Conservation (phyloP, 2,113 vertebrate genomes). For the Muscicapa adusta region DNA sequence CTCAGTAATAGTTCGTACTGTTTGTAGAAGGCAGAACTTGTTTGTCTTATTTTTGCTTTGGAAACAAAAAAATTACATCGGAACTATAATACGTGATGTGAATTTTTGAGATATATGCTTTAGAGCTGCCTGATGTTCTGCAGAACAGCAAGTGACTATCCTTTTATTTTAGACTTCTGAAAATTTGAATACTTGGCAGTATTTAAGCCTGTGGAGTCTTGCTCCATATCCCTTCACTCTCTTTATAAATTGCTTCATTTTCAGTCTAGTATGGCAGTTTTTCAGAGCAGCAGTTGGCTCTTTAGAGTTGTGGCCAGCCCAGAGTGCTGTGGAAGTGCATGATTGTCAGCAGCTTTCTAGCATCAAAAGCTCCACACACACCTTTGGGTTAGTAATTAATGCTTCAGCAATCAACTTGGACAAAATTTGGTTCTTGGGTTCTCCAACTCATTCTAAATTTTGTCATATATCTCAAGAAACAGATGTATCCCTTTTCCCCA, state of each 20-base stretch:
- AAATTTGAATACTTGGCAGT: conserved; percentile 3
- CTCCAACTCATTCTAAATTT: background rate
- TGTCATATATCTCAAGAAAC: background rate
- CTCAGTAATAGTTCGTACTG: background rate
- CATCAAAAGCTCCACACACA: background rate
- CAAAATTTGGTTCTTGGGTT: background rate
- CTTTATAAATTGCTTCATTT: conserved; percentile 13
- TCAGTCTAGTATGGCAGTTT: background rate
- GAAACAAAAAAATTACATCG: background rate
- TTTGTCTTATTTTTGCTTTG: background rate
- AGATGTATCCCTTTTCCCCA: background rate
- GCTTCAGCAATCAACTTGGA: background rate
- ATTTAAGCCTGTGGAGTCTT: background rate
- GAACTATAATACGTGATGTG: background rate
- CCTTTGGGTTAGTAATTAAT: background rate
- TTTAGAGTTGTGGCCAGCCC: background rate
- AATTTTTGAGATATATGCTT: background rate
- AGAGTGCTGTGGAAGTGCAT: background rate
- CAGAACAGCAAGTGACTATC: background rate
- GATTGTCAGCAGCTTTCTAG: background rate
- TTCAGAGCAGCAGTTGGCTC: background rate
- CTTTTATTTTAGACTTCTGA: conserved; percentile 6
- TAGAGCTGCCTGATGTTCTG: background rate
- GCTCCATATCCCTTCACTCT: background rate
- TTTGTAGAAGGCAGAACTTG: background rate